A percentile compares a stretch with the other conserved stretches of the same genome.
Conservation (phyloP, 2,113 vertebrate genomes). For the Sminthopsis crassicaudata region DNA sequence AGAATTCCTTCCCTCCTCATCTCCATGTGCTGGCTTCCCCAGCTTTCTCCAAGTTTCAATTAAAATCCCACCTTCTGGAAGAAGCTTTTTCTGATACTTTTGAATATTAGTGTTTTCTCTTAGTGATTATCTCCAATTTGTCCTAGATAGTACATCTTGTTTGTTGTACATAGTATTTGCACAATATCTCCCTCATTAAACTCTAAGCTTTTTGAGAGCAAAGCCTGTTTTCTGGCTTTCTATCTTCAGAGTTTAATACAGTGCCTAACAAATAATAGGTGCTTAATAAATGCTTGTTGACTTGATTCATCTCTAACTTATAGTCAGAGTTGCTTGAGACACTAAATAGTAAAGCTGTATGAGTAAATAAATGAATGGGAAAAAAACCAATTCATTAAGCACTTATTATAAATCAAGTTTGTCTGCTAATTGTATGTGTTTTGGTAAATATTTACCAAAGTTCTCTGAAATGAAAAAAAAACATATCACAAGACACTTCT, state of each 20-base stretch:
- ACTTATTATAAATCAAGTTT: background rate
- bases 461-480: background rate
- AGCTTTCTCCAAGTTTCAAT: background rate
- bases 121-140: background rate
- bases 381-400: background rate
- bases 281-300: fast-evolving
- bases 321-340: no score
- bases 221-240: background rate
- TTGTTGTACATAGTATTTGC: background rate
- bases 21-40: background rate
- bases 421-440: background rate
- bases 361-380: background rate
- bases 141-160: background rate
- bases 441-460: background rate
- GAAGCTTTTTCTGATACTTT: background rate
- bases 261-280: background rate
- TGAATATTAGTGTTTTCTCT: background rate
- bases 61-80: background rate
- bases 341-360: no score
- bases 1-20: background rate
- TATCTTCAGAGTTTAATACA: background rate
- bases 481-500: background rate
- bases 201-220: background rate
- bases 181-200: background rate
- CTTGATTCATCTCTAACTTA: background rate